Evolutionary conservation across 2,113 vertebrate genomes (phyloP), one percentile per base, ranked within the genome.

Genomic region (Varanus salvator): DNA sequence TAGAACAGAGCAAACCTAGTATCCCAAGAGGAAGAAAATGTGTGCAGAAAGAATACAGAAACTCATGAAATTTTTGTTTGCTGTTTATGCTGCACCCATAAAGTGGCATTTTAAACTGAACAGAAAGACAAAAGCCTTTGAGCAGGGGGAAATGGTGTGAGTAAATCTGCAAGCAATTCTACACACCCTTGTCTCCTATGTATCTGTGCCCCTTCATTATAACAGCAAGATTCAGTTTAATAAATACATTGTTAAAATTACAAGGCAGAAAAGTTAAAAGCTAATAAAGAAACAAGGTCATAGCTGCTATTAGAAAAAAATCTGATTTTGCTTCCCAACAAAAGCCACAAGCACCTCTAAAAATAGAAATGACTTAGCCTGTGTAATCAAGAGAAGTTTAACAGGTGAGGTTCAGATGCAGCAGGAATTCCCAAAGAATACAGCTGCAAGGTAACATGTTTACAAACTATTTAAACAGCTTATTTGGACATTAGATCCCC

Each of bases 181-280:
- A n/a, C 15, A 8, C 68, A 44, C 68, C 31, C 17, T 82, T 75
- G 27, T 89, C 27, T 80, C 38, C 66, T 31, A 50, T 52, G 9
- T 19, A 34, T 29, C 60, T 17, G 27, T 8, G n/a, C 21, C n/a
- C 52, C 15, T 68, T 87, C 0, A 14, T 69, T 9, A 72, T 0
- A 85, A 85, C 52, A 38, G 8, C 60, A 50, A 89, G 1, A 38
- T 1, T 38, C 11, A 66, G 80, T 83, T 52, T 85, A 87, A 68
- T 66, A 81, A 94, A 80, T 8, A 3, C 71, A 84, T 80, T 1
- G 38, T 75, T 87, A 21, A 88, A 90, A 89, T 80, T n/a, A 75
- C 0, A 86, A 50, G 5, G 17, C 34, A 80, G 76, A 57, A 90
- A 76, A 52, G n/a, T 91, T 89, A 66, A 83, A 66, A 38, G 85